phyloP scores from a whole-genome alignment of 2,113 vertebrate species.

The Strigops habroptila region DNA sequence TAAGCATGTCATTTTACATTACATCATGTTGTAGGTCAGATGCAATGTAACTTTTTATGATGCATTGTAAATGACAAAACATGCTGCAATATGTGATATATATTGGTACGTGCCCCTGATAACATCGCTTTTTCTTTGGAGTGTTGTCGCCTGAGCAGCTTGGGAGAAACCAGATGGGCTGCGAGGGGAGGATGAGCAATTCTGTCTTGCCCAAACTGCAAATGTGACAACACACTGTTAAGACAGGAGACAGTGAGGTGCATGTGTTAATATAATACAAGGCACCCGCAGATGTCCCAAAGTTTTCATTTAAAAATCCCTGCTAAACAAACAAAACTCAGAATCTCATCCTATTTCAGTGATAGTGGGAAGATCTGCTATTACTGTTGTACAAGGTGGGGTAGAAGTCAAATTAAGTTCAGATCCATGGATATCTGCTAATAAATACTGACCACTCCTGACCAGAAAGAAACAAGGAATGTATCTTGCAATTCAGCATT shows the following conservation, averaged over 20 bases:
- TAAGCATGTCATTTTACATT: slow-evolving; percentile 46
- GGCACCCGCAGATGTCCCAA: slow-evolving; percentile 52
- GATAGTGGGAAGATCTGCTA: background rate
- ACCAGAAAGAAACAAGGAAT: background rate
- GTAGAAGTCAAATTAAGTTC: background rate
- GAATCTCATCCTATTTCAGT: background rate
- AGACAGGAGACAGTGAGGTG: slow-evolving; percentile 62
- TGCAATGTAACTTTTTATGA: slow-evolving; percentile 41
- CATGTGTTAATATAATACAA: slow-evolving; percentile 61
- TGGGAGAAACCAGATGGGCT: slow-evolving; percentile 69
- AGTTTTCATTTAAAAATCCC: slow-evolving; percentile 45
- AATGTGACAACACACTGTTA: slow-evolving; percentile 63
- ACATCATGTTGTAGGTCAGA: slow-evolving; percentile 45
- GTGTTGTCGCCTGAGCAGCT: slow-evolving; percentile 50
- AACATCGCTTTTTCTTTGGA: slow-evolving; percentile 41
- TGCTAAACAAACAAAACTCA: slow-evolving; percentile 50
- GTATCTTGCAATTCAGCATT: background rate
- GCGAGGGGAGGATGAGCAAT: slow-evolving; percentile 53
- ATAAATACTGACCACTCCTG: background rate
- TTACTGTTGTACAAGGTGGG: background rate
- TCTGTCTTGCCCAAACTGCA: slow-evolving; percentile 66
- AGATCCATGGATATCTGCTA: background rate
- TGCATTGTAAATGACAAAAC: slow-evolving; percentile 53
- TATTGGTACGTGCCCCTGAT: slow-evolving; percentile 28
- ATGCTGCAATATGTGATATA: slow-evolving; percentile 36